Base-by-base conservation (phyloP, 2,113 vertebrate species). In the Rhinoderma darwinii region DNA sequence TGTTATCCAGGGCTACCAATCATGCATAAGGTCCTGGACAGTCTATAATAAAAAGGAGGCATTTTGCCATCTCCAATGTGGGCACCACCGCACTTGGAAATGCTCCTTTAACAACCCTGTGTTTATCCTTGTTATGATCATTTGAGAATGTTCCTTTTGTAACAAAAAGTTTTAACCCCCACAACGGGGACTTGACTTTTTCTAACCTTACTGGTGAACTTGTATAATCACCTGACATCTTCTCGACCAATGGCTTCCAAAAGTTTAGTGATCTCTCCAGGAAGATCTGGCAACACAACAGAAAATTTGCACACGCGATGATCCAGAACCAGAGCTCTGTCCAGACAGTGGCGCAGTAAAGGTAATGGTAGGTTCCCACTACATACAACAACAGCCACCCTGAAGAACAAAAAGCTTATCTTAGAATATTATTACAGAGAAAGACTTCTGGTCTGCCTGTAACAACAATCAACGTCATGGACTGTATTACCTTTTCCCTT, bases 341-440 rank as follows among this genome's bases (percentile, higher is more conserved):
- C 77, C 54, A 75, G 51, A 50, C 83, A 78, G 15, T 88, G 83
- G 27, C 83, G 51, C 4, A 82, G 43, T 66, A 76, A 75, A 50
- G 70, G 92, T 66, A 96, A 85, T 41, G 96, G 96, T 93, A 97
- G 91, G 90, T 97, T 97, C 25, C 95, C 96, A 50, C 96, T 97
- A 93, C 95, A 95, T 83, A 96, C 91, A 88, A 96, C 92, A 15
- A 98, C 91, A 4, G 93, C 95, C n/a, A 97, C 96, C 91, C 97
- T 98, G 39, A 30, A 59, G 56, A 81, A 39, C 43, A 35, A 37
- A 59, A 15, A 75, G 41, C 22, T 18, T 50, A 4, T 12, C 41
- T 44, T 75, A 30, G 22, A 61, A 61, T 11, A 61, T 27, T 11
- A 61, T 12, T 10, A 7, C 25, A 61, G 56, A 61, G 3, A 61